Evolutionary conservation across 2,888 invertebrate species (phyloP).

Genomic region (Yponomeuta cagnagella): DNA sequence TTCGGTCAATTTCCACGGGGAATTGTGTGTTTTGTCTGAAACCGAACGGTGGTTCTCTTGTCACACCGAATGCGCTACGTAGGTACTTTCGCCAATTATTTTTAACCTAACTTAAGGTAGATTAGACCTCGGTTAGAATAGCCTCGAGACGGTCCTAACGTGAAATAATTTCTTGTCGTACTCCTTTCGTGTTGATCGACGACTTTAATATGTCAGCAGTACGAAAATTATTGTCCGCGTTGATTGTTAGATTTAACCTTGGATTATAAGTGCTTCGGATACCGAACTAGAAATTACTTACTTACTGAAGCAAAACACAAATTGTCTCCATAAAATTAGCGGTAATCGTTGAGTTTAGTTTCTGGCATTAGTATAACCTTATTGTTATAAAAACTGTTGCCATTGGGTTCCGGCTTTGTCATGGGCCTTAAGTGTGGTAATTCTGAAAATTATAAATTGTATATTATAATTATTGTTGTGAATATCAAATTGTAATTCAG

Average conservation of each 20-base stretch:
- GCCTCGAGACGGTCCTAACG: slow-evolving; percentile 23
- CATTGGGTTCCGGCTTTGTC: not conserved
- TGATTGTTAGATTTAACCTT: slow-evolving; percentile 17
- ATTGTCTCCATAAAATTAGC: slow-evolving; percentile 52
- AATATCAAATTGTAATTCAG: slow-evolving; percentile 13
- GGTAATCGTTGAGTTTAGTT: slow-evolving; percentile 22
- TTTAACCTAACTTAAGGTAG: slow-evolving; percentile 21
- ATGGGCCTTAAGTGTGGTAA: not conserved
- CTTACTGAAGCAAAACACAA: slow-evolving; percentile 20
- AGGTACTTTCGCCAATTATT: slow-evolving; percentile 28
- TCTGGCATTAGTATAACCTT: slow-evolving; percentile 1
- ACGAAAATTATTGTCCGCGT: slow-evolving; percentile 62
- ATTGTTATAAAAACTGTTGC: slow-evolving; percentile 1
- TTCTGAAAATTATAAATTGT: slow-evolving; percentile 6
- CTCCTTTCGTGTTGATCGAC: slow-evolving; percentile 67
- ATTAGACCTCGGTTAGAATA: slow-evolving; percentile 8
- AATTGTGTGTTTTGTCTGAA: slow-evolving; percentile 18
- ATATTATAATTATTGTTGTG: slow-evolving; percentile 11
- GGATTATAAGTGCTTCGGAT: not conserved
- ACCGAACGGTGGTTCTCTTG: not conserved
- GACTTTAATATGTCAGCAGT: slow-evolving; percentile 65
- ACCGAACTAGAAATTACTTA: not conserved
- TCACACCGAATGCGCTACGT: slow-evolving; percentile 15
- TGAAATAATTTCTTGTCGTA: slow-evolving; percentile 65
- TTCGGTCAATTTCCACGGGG: slow-evolving; percentile 41